Percentiles rank a stretch among this genome's conserved stretches.
Evolutionary conservation across 1,140 invertebrate genomes (phyloP).

Genomic region (Drosophila triauraria): DNA sequence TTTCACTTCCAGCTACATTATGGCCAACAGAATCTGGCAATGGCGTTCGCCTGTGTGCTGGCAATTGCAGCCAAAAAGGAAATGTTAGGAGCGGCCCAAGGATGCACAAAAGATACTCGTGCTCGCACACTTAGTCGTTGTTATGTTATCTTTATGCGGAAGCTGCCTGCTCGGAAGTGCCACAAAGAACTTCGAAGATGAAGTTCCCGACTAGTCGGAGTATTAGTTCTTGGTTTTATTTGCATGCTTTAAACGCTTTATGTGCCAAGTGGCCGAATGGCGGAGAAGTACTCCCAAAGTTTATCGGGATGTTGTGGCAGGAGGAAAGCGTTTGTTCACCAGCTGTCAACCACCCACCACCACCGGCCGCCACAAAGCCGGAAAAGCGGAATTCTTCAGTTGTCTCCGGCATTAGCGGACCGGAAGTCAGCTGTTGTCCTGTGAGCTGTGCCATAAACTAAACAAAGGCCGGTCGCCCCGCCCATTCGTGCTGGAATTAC

Average conservation of each 20-base stretch:
- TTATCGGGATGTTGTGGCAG: conserved; percentile 49
- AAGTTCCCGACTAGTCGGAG: conserved; percentile 52
- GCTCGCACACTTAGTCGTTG: conserved; percentile 39
- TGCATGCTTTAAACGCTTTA: conserved; percentile 61
- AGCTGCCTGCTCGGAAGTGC: conserved; percentile 69
- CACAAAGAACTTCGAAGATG: conserved; percentile 56
- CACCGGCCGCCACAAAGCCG: conserved; percentile 14
- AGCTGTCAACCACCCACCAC: conserved; percentile 48
- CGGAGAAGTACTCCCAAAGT: conserved; percentile 42
- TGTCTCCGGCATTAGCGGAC: conserved; percentile 65
- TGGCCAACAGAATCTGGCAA: conserved; percentile 27
- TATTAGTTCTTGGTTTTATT: conserved; percentile 51
- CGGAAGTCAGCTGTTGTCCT: conserved; percentile 59
- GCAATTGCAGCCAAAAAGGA: conserved; percentile 52
- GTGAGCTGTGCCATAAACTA: conserved; percentile 58
- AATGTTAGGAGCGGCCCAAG: conserved; percentile 50
- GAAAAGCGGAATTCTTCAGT: conserved; percentile 36
- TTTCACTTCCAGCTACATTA: conserved; percentile 13
- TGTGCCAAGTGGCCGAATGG: conserved; percentile 40
- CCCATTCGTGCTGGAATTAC: conserved; percentile 21
- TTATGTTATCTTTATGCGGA: conserved; percentile 69
- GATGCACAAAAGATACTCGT: conserved; percentile 54
- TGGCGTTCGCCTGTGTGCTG: conserved; percentile 35
- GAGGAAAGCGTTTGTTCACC: conserved; percentile 37
- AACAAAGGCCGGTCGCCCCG: conserved; percentile 49